These are phyloP conservation scores for Drosophila orena DNA, from an alignment of 1,140 invertebrate species.

Conservation along the genomic window DNA sequence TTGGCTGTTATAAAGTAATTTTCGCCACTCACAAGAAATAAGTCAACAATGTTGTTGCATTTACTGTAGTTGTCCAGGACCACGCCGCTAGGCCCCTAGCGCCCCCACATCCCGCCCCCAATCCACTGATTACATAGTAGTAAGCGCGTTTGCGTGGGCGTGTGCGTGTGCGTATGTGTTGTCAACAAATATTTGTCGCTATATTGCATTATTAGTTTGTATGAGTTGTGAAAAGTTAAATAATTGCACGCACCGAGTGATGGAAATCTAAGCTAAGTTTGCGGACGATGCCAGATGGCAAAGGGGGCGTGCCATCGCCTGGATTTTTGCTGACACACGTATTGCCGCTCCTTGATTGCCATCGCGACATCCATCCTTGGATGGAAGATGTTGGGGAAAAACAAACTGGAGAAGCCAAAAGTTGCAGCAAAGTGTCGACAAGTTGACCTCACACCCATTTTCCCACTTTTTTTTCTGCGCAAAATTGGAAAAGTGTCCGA, in stretches of 20 bases:
- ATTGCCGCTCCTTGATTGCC: constrained; percentile 59
- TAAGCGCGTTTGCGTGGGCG: not conserved
- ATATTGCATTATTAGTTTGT: constrained; percentile 78
- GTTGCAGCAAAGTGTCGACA: constrained; percentile 54
- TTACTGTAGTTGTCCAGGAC: not conserved
- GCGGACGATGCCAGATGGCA: not conserved
- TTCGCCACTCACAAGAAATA: constrained; percentile 49
- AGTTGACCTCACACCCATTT: constrained; percentile 34
- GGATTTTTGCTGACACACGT: constrained; percentile 68
- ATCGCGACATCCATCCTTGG: not conserved
- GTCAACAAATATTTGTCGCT: constrained; percentile 75
- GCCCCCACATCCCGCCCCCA: not conserved
- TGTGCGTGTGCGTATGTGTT: constrained; percentile 41
- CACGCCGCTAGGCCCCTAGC: not conserved
- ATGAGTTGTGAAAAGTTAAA: constrained; percentile 79
- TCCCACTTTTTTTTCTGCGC: constrained; percentile 3
- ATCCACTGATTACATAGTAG: constrained; percentile 36
- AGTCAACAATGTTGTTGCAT: constrained; percentile 67
- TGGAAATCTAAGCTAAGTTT: constrained; percentile 7
- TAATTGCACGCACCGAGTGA: constrained; percentile 53
- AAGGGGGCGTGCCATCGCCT: constrained; percentile 4
- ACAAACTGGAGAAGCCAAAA: constrained; percentile 43
- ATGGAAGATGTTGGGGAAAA: not conserved
- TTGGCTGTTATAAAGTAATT: constrained; percentile 73
- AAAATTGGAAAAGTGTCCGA: constrained; percentile 46